phyloP scores from a whole-genome alignment of 2,888 invertebrate genomes.

The Mamestra brassicae region DNA sequence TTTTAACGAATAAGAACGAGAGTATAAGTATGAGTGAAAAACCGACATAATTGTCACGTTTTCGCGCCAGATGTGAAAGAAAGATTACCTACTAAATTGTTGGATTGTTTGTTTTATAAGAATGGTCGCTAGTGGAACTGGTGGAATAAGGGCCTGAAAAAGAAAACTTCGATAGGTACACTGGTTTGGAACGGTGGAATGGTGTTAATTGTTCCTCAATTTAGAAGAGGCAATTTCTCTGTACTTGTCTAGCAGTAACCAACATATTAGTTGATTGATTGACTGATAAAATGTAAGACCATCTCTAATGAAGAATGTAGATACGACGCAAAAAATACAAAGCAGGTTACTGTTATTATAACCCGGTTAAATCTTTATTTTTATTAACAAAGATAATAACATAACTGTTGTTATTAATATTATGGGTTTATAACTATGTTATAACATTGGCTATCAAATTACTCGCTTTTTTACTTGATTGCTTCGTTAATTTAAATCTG shows the following conservation, averaged over 20 bases:
- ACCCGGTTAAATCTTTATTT: constrained; percentile 10
- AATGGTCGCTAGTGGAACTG: too few relatives aligned
- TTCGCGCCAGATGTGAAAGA: not conserved
- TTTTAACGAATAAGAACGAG: too few relatives aligned
- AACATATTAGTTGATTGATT: not conserved
- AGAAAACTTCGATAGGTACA: too few relatives aligned
- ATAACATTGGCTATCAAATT: too few relatives aligned
- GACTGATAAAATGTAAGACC: not conserved
- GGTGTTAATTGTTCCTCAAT: not conserved
- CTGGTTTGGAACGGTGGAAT: too few relatives aligned
- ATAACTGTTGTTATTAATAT: not conserved
- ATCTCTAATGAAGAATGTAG: not conserved
- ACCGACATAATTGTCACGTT: not conserved
- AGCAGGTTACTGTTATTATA: not conserved
- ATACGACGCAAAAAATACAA: not conserved
- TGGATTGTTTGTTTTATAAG: too few relatives aligned
- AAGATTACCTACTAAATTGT: too few relatives aligned
- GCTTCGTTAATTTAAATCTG: too few relatives aligned
- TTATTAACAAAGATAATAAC: not conserved
- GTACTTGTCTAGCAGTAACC: not conserved
- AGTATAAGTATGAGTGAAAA: not conserved
- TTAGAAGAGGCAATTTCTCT: too few relatives aligned
- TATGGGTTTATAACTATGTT: too few relatives aligned
- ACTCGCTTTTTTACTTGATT: too few relatives aligned
- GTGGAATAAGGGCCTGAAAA: too few relatives aligned